Conservation (phyloP, 1,140 invertebrate species). For the Penaeus chinensis region DNA sequence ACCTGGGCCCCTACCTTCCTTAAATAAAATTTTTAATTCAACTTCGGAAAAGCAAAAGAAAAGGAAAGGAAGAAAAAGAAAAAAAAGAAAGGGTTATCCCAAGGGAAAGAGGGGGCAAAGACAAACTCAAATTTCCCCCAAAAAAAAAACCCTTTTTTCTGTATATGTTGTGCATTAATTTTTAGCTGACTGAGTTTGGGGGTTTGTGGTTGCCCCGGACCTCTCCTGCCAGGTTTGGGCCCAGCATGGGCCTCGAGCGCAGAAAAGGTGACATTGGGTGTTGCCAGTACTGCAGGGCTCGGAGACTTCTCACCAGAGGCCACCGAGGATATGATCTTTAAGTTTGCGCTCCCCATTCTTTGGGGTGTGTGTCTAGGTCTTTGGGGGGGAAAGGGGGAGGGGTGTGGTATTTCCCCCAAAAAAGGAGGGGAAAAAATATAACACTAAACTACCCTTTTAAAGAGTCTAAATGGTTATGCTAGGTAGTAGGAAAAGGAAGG, state of each 20-base stretch:
- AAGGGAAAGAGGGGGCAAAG: too few species aligned
- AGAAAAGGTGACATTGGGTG: slow-evolving; percentile 82
- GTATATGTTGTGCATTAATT: slow-evolving; percentile 55
- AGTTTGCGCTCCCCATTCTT: slow-evolving; percentile 76
- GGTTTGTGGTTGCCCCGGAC: slow-evolving; percentile 63
- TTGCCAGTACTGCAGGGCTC: slow-evolving; percentile 81
- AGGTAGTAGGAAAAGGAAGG: too few species aligned
- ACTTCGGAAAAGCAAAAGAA: too few species aligned
- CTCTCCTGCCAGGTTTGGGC: slow-evolving; percentile 79
- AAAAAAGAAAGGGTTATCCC: too few species aligned
- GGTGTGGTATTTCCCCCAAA: neutral
- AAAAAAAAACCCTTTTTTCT: slow-evolving; percentile 11
- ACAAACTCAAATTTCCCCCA: too few species aligned
- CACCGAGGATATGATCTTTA: slow-evolving; percentile 78
- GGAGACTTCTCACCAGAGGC: slow-evolving; percentile 80
- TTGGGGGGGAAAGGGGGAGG: slow-evolving; percentile 47
- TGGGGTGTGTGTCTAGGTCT: slow-evolving; percentile 79
- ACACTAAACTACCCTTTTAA: too few species aligned
- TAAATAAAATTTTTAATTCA: too few species aligned
- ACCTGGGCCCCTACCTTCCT: too few species aligned
- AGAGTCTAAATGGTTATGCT: too few species aligned
- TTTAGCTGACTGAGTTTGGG: slow-evolving; percentile 53
- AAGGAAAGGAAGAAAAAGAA: too few species aligned
- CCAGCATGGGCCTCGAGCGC: slow-evolving; percentile 82
- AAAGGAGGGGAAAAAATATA: neutral